Base-by-base conservation (phyloP, 2,113 vertebrate species). In the Pterocles orientalis region DNA sequence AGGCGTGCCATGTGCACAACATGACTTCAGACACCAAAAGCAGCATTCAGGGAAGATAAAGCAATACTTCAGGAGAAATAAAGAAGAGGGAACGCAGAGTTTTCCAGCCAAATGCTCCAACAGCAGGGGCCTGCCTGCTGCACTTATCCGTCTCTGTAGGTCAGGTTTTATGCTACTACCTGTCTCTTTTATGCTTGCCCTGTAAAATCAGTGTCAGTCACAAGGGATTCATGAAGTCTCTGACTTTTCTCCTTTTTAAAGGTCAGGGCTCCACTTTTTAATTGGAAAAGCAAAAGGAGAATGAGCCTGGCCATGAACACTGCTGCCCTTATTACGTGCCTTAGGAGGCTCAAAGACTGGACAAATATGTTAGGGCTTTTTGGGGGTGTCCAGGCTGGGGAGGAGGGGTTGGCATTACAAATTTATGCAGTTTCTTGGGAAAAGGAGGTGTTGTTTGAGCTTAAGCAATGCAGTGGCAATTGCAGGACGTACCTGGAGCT, bases 161-260 rank as follows among this genome's bases (percentile, higher is more conserved):
- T 95, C 94, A 90, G 45, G 53, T 96, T 97, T 96, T 96, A 96
- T 92, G 80, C 72, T 76, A 24, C 80, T 83, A 93, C 90, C 96
- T 88, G 57, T 89, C 95, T 92, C 48, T 95, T 96, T 96, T 95
- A 95, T 78, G 88, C 39, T 56, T 79, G 82, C 85, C 88, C 94
- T 90, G 86, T 86, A 96, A 96, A 96, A 91, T 89, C 90, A 76
- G 66, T 31, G 23, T 91, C 89, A 84, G 69, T 61, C 48, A 1
- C 83, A 71, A 86, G 83, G 95, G 94, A 92, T 96, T 90, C 80
- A 68, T 84, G 92, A 95, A 95, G 93, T 62, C 86, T 96, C 89
- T 93, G 91, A 91, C 88, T 94, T 58, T 31, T 94, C 83, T 87
- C 91, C 73, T 81, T 94, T 96, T 58, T 72, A 96, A 96, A 97